Evolutionary conservation across 92 coral and sea anemone genomes (phyloP), one percentile per base, ranked within the genome.

Genomic region (Epizoanthus rinbou): DNA sequence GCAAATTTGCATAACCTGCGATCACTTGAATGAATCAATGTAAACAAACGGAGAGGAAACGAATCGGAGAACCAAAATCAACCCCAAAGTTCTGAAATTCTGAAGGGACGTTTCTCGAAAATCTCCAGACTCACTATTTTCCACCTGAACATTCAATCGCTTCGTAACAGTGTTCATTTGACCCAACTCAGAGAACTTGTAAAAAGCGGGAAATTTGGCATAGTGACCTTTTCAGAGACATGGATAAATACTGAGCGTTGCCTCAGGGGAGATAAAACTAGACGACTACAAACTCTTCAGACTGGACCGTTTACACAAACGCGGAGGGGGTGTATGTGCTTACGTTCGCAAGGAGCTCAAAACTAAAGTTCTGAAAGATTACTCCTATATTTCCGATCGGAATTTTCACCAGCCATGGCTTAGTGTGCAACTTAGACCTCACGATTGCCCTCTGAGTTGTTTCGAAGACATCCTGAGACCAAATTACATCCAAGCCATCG

Each of bases 241-340:
- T 86, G 89, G 89, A 73, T 80, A 39, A 80, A 81, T 43, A 86
- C 82, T 13, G 73, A 62, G n/a, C 54, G 45, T 86, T 8, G 76
- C 80, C 1, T 86, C 85, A 22, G 37, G 71, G 8, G 85, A 79
- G 37, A 57, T 79, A 8, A 33, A 67, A 66, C 22, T 79, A 8
- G 85, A 86, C 59, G 89, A 82, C 90, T 80, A 86, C 59, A 86
- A 86, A 33, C 81, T 86, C 21, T 73, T 80, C 59, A 67, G 86
- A 41, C 80, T 81, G 6, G 84, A 83, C 56, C 74, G 91, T 35
- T 50, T 76, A 41, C 87, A 82, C 60, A 79, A 88, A 69, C 69
- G 60, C 76, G 84, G 84, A 56, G 87, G 91, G 18, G 86, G 87
- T 4, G 91, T 88, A 1, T 87, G 86, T 22, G 84, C 71, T 19